phyloP scores from a whole-genome alignment of 2,113 vertebrate species.

The Archocentrus centrarchus region DNA sequence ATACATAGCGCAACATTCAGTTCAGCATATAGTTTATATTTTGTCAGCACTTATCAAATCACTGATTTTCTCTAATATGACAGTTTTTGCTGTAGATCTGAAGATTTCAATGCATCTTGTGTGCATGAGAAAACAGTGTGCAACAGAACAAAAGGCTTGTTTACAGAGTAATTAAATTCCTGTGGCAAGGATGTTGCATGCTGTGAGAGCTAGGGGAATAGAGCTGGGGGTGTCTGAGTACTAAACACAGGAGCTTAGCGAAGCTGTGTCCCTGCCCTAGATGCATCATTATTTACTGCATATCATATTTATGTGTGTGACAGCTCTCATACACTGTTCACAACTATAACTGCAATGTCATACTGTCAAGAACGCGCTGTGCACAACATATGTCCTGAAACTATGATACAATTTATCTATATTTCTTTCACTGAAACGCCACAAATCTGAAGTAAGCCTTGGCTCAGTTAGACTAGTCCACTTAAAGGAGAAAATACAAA shows the following conservation, averaged over 20 bases:
- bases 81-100: slow-evolving; percentile 51
- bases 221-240: slow-evolving; percentile 50
- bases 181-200: slow-evolving; percentile 78
- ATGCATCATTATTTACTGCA: slow-evolving; percentile 16
- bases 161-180: slow-evolving; percentile 80
- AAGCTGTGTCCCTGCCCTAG: slow-evolving; percentile 28
- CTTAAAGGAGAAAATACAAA: slow-evolving; percentile 11
- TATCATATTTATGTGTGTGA: slow-evolving; percentile 19
- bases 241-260: slow-evolving; percentile 51
- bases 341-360: neutral
- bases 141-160: slow-evolving; percentile 74
- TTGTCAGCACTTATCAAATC: slow-evolving; percentile 47
- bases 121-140: slow-evolving; percentile 66
- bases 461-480: neutral
- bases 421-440: neutral
- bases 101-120: slow-evolving; percentile 69
- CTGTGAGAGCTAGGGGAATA: slow-evolving; percentile 65
- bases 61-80: slow-evolving; percentile 49
- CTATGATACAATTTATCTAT: neutral
- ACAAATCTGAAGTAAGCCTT: slow-evolving; percentile 11
- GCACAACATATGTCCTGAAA: slow-evolving; percentile 4
- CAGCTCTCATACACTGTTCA: neutral
- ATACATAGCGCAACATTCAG: slow-evolving; percentile 3
- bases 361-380: neutral
- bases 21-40: slow-evolving; percentile 31